Percentiles rank a stretch among this genome's conserved stretches.
These are phyloP conservation scores for Oncorhynchus keta DNA, from an alignment of 2,113 vertebrate species.

Conservation along the genomic window DNA sequence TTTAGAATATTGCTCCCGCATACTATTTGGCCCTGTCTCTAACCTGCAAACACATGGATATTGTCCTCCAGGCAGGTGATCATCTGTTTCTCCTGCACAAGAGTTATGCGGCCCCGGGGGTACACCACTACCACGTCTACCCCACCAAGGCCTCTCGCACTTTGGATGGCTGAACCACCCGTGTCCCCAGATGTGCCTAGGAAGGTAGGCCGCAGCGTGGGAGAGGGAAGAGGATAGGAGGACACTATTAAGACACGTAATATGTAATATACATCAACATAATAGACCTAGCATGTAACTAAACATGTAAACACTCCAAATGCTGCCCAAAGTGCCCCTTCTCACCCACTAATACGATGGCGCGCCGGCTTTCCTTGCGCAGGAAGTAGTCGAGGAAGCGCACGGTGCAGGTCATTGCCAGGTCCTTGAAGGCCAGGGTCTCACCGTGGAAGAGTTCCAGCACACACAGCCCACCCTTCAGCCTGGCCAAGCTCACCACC, in stretches of 20 bases:
- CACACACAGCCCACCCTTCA: constrained; percentile 78
- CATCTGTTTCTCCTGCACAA: constrained; percentile 92
- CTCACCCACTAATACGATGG: constrained; percentile 87
- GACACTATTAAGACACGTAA: no score
- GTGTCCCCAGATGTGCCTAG: constrained; percentile 94
- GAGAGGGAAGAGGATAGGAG: no score
- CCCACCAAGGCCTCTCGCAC: constrained; percentile 76
- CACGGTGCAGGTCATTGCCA: constrained; percentile 85
- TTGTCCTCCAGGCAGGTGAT: constrained; percentile 87
- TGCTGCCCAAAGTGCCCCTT: neutral
- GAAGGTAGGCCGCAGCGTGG: neutral
- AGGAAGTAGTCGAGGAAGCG: constrained; percentile 88
- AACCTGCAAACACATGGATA: constrained; percentile 79
- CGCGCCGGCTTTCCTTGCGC: constrained; percentile 68
- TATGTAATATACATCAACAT: no score
- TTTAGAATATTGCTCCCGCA: neutral
- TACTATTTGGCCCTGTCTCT: neutral
- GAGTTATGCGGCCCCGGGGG: constrained; percentile 77
- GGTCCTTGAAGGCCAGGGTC: constrained; percentile 89
- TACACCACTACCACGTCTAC: constrained; percentile 81
- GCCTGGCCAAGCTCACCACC: constrained; percentile 66
- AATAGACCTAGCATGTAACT: no score
- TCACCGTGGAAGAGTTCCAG: constrained; percentile 91
- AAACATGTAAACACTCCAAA: no score
- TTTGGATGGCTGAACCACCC: constrained; percentile 86